These are phyloP conservation scores for Corapipo altera DNA, from an alignment of 2,113 vertebrate genomes.

Conservation along the genomic window DNA sequence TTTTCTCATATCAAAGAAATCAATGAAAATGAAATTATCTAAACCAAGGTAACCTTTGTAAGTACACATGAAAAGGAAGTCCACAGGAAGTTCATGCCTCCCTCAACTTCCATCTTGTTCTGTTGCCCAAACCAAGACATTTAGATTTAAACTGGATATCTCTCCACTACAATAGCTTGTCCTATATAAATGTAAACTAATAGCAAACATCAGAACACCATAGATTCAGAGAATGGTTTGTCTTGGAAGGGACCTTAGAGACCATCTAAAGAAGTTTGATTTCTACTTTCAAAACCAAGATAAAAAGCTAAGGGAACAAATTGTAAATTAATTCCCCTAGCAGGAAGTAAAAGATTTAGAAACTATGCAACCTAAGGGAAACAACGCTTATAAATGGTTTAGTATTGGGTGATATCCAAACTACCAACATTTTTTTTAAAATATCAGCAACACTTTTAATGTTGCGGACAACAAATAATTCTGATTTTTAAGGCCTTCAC, in stretches of 20 bases:
- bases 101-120: neutral
- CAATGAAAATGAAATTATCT: neutral
- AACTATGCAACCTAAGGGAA: neutral
- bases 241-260: neutral
- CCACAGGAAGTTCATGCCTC: neutral
- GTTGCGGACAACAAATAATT: neutral
- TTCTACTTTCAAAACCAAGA: neutral
- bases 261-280: neutral
- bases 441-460: neutral
- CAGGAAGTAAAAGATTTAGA: neutral
- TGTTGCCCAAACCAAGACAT: accelerated
- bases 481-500: neutral
- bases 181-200: neutral
- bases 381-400: neutral
- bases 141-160: neutral
- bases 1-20: neutral
- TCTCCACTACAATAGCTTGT: neutral
- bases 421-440: neutral
- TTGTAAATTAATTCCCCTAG: neutral
- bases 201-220: neutral
- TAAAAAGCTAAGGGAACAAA: neutral
- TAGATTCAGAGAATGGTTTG: neutral
- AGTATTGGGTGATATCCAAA: neutral
- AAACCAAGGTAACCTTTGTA: neutral
- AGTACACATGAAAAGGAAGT: neutral